phyloP scores from a whole-genome alignment of 1,140 invertebrate species.

The Hermatobates lingyangjiaoensis region DNA sequence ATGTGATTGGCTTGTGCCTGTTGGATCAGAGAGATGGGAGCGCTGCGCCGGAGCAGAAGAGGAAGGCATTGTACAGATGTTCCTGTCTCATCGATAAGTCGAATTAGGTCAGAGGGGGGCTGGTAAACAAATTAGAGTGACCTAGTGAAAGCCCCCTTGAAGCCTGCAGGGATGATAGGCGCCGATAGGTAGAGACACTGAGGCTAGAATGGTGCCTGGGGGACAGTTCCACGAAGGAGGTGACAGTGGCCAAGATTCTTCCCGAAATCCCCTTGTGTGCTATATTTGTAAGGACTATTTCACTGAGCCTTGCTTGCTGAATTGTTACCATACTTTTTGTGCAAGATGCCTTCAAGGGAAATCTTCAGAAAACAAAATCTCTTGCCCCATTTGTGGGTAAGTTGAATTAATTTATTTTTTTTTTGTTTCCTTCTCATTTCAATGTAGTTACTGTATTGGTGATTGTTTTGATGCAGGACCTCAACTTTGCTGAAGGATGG shows the following conservation, averaged over 20 bases:
- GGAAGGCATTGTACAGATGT: too few species aligned
- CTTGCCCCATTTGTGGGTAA: constrained; percentile 47
- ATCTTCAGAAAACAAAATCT: constrained; percentile 36
- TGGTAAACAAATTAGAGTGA: too few species aligned
- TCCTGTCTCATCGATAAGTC: too few species aligned
- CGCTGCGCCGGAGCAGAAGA: too few species aligned
- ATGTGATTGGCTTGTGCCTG: too few species aligned
- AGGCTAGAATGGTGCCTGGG: too few species aligned
- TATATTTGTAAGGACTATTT: constrained; percentile 46
- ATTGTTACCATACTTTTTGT: constrained; percentile 50
- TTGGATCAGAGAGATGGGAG: too few species aligned
- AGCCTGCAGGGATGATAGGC: too few species aligned
- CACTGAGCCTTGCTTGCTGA: constrained; percentile 41
- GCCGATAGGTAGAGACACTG: too few species aligned
- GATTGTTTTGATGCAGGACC: not conserved
- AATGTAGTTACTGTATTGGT: not conserved
- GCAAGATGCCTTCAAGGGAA: constrained; percentile 37
- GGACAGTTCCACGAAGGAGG: not conserved
- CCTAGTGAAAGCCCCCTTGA: too few species aligned
- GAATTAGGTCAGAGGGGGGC: too few species aligned
- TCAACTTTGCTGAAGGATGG: constrained; percentile 32
- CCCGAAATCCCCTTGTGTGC: constrained; percentile 39
- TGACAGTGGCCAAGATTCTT: not conserved
- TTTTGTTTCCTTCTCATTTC: not conserved
- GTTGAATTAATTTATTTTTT: not conserved